Conservation (phyloP, 2,797 vertebrate genomes). For the Yasuhikotakia modesta region DNA sequence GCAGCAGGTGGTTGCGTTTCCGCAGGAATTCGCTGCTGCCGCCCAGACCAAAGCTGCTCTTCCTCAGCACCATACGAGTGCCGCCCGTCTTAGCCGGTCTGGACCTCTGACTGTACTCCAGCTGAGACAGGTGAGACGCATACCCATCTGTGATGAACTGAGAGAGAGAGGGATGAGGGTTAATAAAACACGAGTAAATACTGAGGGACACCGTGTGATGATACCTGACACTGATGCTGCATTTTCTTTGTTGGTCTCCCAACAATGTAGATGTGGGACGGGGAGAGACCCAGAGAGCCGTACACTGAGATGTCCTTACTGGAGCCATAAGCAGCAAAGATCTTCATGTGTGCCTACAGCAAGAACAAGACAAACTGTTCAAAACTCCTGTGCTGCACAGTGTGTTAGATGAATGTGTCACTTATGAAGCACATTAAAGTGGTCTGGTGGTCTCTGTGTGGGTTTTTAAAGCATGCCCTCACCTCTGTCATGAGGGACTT, state of each 20-base stretch:
- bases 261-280: slow-evolving; percentile 95
- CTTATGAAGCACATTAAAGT: too few relatives aligned
- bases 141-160: slow-evolving; percentile 89
- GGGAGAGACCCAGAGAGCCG: slow-evolving; percentile 86
- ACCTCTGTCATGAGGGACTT: slow-evolving; percentile 90
- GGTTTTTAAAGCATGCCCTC: too few relatives aligned
- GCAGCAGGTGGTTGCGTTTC: slow-evolving; percentile 92
- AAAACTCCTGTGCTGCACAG: too few relatives aligned
- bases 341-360: slow-evolving; percentile 89
- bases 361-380: neutral
- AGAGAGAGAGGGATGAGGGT: neutral
- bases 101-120: slow-evolving; percentile 91
- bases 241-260: slow-evolving; percentile 94
- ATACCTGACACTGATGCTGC: slow-evolving; percentile 95
- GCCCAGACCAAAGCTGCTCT: slow-evolving; percentile 91
- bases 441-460: too few relatives aligned
- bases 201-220: too few relatives aligned
- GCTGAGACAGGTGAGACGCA: slow-evolving; percentile 91
- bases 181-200: too few relatives aligned
- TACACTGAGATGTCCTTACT: slow-evolving; percentile 97
- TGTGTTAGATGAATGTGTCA: too few relatives aligned
- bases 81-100: slow-evolving; percentile 88
- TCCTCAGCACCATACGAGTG: slow-evolving; percentile 90
- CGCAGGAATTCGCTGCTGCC: slow-evolving; percentile 89
- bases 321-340: slow-evolving; percentile 92